These are phyloP conservation scores for Mesitornis unicolor DNA, from an alignment of 2,113 vertebrate species.

Conservation along the genomic window DNA sequence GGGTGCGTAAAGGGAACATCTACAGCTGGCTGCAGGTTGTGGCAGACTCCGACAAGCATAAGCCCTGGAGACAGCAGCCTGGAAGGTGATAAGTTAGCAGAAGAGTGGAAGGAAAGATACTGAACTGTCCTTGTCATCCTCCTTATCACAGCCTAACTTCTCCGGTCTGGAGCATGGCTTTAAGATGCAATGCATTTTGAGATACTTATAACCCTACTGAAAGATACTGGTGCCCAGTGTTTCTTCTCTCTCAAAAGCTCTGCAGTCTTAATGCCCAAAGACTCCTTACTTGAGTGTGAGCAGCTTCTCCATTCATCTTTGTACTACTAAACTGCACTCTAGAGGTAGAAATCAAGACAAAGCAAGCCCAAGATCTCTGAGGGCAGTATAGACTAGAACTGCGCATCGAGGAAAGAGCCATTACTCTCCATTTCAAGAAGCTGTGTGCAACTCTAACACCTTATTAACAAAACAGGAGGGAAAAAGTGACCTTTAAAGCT, in stretches of 20 bases:
- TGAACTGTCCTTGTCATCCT: background rate
- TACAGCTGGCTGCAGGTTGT: background rate
- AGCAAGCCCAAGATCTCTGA: background rate
- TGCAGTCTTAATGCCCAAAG: background rate
- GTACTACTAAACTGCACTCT: background rate
- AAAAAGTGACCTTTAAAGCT: background rate
- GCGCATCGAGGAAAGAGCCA: background rate
- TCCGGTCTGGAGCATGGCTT: background rate
- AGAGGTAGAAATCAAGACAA: background rate
- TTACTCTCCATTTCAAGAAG: background rate
- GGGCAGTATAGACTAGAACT: background rate
- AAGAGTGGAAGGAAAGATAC: background rate
- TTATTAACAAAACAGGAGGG: background rate
- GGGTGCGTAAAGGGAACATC: background rate
- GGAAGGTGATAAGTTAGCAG: background rate
- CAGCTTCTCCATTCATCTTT: background rate
- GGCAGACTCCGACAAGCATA: background rate
- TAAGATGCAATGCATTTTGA: background rate
- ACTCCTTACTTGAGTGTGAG: background rate
- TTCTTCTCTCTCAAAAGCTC: background rate
- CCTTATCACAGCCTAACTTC: background rate
- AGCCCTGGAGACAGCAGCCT: background rate
- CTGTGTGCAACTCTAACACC: background rate
- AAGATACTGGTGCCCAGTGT: background rate
- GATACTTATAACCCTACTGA: background rate